Conservation (phyloP, 1,140 invertebrate genomes). For the Macrobrachium rosenbergii region DNA sequence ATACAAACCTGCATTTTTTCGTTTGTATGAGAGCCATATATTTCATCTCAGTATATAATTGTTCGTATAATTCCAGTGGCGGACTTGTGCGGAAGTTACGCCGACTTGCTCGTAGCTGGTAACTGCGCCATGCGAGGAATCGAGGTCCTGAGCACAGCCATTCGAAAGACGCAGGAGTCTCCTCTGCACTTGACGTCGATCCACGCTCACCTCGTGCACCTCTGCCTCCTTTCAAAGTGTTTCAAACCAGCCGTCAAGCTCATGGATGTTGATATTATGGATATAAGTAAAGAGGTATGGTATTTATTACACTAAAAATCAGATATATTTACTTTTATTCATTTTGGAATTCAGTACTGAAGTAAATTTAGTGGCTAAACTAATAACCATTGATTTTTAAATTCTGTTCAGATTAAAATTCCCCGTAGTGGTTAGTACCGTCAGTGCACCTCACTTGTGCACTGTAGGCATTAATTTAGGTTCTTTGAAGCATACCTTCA, state of each 20-base stretch:
- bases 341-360: too few species aligned
- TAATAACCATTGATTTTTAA: too few species aligned
- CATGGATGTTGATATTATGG: constrained; percentile 91
- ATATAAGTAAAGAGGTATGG: constrained; percentile 82
- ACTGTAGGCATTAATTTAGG: too few species aligned
- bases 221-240: constrained; percentile 92
- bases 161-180: constrained; percentile 88
- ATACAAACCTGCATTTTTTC: not conserved
- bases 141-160: constrained; percentile 84
- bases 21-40: not conserved
- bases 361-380: too few species aligned
- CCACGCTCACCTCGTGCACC: constrained; percentile 92
- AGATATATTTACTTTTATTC: too few species aligned
- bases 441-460: too few species aligned
- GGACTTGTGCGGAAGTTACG: constrained; percentile 61
- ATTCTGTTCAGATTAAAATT: too few species aligned
- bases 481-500: too few species aligned
- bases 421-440: too few species aligned
- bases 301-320: too few species aligned
- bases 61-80: constrained; percentile 40
- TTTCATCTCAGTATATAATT: constrained; percentile 76
- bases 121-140: constrained; percentile 78
- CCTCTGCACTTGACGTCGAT: constrained; percentile 92
- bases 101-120: constrained; percentile 58
- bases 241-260: constrained; percentile 92